Evolutionary conservation across 2,797 vertebrate species (phyloP).

Genomic region (Clarias laeviceps): DNA sequence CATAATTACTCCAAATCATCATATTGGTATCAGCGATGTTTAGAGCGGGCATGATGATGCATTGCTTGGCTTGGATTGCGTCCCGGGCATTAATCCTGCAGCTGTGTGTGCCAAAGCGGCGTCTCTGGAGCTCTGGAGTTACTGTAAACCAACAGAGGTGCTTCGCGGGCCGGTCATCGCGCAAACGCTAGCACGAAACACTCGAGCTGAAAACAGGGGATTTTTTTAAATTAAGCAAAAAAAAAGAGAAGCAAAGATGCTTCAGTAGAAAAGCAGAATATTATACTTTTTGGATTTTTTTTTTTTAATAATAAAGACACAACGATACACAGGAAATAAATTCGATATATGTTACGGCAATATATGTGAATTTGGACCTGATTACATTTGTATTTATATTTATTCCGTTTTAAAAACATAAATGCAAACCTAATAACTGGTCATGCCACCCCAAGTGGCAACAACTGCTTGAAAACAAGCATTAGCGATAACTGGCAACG

Average conservation of each 20-base stretch:
- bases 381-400: too few relatives aligned
- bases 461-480: too few relatives aligned
- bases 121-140: slow-evolving; percentile 23
- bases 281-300: not conserved
- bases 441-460: too few relatives aligned
- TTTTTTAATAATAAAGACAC: too few relatives aligned
- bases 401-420: too few relatives aligned
- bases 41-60: slow-evolving; percentile 5
- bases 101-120: slow-evolving; percentile 17
- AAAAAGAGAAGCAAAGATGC: not conserved
- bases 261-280: not conserved
- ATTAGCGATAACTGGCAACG: too few relatives aligned
- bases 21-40: slow-evolving; percentile 17
- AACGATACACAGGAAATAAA: not conserved
- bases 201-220: not conserved
- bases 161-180: not conserved
- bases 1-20: slow-evolving; percentile 28
- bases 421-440: too few relatives aligned
- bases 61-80: slow-evolving; percentile 13
- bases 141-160: slow-evolving; percentile 18
- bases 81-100: slow-evolving; percentile 25
- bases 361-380: too few relatives aligned
- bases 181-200: not conserved
- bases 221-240: too few relatives aligned
- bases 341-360: not conserved